Base-by-base conservation (phyloP, 2,113 vertebrate species). In the Brachyhypopomus gauderio region DNA sequence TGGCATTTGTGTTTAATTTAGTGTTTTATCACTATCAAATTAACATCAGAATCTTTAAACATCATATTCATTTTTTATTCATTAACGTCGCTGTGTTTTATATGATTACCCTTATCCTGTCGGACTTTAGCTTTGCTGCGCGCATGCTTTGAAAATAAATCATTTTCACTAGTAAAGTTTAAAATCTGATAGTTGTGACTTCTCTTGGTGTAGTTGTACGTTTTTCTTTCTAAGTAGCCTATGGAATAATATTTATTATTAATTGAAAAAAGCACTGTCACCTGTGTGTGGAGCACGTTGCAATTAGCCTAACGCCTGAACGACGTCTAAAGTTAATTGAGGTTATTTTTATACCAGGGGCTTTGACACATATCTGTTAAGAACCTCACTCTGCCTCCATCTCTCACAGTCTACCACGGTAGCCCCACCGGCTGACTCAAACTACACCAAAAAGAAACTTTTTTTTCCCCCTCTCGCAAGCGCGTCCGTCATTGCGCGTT, bases 401-500 rank as follows among this genome's bases (percentile, higher is more conserved):
- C 58, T 76, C 59, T 67, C 72, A 30, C 16, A 63, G 66, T 75
- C 74, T 83, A 63, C n/a, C 85, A 85, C 88, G 88, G 86, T 83
- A 92, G 88, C 85, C 88, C 30, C 84, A 78, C 85, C n/a, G n/a
- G n/a, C n/a, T 81, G 88, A 88, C 87, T 89, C 84, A 92, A 92
- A 88, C 89, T 87, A 88, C 90, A 85, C 88, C 83, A 86, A 91
- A 91, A 91, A 87, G 86, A 72, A 64, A 60, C 20, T 82, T n/a
- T 85, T 86, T 86, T 87, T 72, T 70, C 22, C 30, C 30, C 59
- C 66, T 23, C 36, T 75, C 74, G 63, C 77, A 85, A 87, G 93
- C 93, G 92, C 93, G 93, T 88, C 89, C 93, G 88, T 87, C 91
- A 86, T 75, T 85, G 89, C 93, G 92, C 93, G 93, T 91, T 92